phyloP scores from a whole-genome alignment of 1,140 invertebrate genomes.

The Doryteuthis pealeii region DNA sequence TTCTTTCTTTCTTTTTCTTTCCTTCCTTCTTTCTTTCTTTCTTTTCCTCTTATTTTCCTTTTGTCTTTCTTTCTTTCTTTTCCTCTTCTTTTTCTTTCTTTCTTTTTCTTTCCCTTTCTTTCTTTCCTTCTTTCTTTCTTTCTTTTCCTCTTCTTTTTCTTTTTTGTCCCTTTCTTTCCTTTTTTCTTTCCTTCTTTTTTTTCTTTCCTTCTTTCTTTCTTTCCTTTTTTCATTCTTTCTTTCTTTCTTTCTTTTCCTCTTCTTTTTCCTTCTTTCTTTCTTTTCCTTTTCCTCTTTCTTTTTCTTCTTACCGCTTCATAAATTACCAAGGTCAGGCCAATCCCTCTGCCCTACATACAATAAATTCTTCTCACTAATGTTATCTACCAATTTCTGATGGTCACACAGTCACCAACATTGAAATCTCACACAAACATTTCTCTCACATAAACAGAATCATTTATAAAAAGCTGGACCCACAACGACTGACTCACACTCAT shows the following conservation, averaged over 20 bases:
- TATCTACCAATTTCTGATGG: no score
- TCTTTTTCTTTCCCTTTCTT: constrained; percentile 17
- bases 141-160: constrained; percentile 14
- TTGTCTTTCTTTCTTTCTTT: neutral
- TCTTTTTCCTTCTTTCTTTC: no score
- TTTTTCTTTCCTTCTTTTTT: constrained; percentile 10
- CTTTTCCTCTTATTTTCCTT: neutral
- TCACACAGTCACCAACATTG: no score
- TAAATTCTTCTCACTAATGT: no score
- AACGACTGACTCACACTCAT: no score
- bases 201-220: constrained; percentile 13
- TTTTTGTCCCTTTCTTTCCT: constrained; percentile 11
- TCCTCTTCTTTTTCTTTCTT: constrained; percentile 18
- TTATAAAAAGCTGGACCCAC: no score
- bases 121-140: constrained; percentile 11
- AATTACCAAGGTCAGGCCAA: no score
- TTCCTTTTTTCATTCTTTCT: constrained; percentile 17
- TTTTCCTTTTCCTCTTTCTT: no score
- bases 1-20: neutral
- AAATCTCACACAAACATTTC: no score
- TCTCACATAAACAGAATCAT: no score
- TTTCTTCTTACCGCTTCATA: no score
- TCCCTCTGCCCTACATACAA: no score
- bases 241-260: constrained; percentile 20
- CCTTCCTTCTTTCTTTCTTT: neutral